These are phyloP conservation scores for Rosalia funebris DNA, from an alignment of 2,888 invertebrate species.

Conservation along the genomic window DNA sequence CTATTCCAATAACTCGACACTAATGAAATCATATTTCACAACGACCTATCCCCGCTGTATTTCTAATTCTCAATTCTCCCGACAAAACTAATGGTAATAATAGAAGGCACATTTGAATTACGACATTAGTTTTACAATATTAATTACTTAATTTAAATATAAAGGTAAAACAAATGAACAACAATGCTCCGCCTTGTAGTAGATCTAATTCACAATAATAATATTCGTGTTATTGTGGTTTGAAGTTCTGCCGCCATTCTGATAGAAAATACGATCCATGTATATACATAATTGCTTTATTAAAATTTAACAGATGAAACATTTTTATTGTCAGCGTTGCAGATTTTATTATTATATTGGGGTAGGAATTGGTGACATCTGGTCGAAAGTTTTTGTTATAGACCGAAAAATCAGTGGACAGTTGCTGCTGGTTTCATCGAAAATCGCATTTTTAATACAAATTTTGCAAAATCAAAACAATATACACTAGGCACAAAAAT, in stretches of 20 bases:
- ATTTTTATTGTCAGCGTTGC: neutral
- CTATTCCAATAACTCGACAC: too few relatives aligned
- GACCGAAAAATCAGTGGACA: too few relatives aligned
- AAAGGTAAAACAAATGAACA: constrained; percentile 9
- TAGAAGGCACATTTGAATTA: constrained; percentile 1
- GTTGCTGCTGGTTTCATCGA: too few relatives aligned
- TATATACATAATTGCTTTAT: neutral
- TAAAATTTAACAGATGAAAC: neutral
- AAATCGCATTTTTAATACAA: too few relatives aligned
- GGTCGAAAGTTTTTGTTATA: too few relatives aligned
- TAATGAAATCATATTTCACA: neutral
- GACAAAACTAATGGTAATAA: constrained; percentile 8
- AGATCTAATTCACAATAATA: neutral
- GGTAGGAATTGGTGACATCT: too few relatives aligned
- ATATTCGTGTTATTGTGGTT: too few relatives aligned
- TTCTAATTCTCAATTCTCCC: neutral
- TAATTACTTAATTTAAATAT: constrained; percentile 13
- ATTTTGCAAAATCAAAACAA: too few relatives aligned
- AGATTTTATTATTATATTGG: too few relatives aligned
- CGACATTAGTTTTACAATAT: constrained; percentile 6
- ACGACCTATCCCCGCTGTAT: neutral
- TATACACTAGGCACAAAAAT: too few relatives aligned
- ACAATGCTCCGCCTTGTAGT: constrained; percentile 2
- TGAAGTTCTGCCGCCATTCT: too few relatives aligned
- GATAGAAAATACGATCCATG: too few relatives aligned